Conservation (phyloP, 23 tunicate species). For the Styela plicata region DNA sequence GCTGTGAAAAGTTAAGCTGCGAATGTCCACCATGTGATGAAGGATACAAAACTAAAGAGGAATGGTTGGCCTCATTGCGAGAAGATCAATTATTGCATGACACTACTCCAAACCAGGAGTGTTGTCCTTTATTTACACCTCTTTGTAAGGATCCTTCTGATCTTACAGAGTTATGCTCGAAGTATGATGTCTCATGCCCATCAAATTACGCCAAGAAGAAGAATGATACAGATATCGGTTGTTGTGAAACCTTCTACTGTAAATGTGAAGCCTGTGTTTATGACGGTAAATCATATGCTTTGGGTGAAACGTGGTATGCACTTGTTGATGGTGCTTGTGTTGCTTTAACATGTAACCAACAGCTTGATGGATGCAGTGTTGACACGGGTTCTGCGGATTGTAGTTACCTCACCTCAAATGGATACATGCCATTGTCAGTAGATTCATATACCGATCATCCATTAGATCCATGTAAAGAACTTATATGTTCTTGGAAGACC, state of each 20-base stretch:
- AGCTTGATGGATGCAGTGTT: background rate
- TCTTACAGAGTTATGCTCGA: background rate
- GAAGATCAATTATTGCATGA: slow-evolving; percentile 6
- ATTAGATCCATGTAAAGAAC: background rate
- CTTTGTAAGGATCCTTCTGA: slow-evolving; percentile 22
- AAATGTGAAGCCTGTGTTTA: background rate
- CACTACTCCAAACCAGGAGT: slow-evolving; percentile 2
- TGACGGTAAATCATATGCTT: background rate
- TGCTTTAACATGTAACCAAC: background rate
- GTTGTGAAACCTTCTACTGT: slow-evolving; percentile 3
- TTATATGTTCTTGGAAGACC: background rate
- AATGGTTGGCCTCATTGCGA: slow-evolving; percentile 15
- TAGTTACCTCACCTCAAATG: background rate
- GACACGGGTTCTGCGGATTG: slow-evolving; percentile 1
- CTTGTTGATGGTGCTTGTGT: slow-evolving; percentile 5
- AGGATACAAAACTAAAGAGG: slow-evolving; percentile 21
- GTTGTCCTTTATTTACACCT: slow-evolving; percentile 34
- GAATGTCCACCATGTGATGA: slow-evolving; percentile 34
- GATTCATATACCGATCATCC: background rate
- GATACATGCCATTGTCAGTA: background rate
- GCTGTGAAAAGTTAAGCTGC: slow-evolving; percentile 45
- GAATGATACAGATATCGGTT: slow-evolving; percentile 3
- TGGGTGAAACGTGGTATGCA: slow-evolving; percentile 6
- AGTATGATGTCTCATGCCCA: slow-evolving; percentile 17
- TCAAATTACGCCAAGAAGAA: slow-evolving; percentile 11